These are phyloP conservation scores for Mimachlamys varia DNA, from an alignment of 2,888 invertebrate genomes.

Conservation along the genomic window DNA sequence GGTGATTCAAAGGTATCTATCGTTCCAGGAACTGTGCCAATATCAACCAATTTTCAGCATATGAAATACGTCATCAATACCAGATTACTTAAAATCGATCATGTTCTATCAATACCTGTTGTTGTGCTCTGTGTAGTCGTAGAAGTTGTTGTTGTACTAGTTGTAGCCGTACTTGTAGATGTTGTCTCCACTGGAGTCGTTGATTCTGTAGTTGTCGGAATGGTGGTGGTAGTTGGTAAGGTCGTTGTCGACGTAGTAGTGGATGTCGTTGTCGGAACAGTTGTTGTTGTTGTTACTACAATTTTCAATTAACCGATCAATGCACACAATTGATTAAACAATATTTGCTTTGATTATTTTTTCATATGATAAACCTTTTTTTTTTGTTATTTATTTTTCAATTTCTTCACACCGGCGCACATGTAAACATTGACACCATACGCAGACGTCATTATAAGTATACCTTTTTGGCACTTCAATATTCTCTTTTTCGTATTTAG, in stretches of 20 bases:
- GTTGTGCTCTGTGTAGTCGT: background rate
- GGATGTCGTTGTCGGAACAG: background rate
- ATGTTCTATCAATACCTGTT: background rate
- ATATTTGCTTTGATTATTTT: background rate
- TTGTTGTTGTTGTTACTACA: background rate
- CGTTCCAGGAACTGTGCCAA: too few species aligned
- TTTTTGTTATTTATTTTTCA: too few species aligned
- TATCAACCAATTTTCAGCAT: background rate
- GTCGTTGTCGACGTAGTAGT: constrained; percentile 18
- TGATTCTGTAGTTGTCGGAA: background rate
- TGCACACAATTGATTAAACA: background rate
- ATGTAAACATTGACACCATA: too few species aligned
- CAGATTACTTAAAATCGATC: too few species aligned
- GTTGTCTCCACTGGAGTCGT: background rate
- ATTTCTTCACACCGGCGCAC: too few species aligned
- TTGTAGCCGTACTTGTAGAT: background rate
- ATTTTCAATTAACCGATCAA: background rate
- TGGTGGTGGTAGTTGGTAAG: background rate
- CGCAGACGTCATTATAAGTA: too few species aligned
- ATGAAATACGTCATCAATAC: too few species aligned
- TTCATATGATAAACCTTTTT: too few species aligned
- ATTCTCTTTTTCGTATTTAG: too few species aligned
- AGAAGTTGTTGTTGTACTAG: background rate
- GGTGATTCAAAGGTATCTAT: too few species aligned
- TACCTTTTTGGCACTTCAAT: too few species aligned